Base-by-base conservation (phyloP, 2,888 invertebrate species). In the Tetheella fluctuosa region DNA sequence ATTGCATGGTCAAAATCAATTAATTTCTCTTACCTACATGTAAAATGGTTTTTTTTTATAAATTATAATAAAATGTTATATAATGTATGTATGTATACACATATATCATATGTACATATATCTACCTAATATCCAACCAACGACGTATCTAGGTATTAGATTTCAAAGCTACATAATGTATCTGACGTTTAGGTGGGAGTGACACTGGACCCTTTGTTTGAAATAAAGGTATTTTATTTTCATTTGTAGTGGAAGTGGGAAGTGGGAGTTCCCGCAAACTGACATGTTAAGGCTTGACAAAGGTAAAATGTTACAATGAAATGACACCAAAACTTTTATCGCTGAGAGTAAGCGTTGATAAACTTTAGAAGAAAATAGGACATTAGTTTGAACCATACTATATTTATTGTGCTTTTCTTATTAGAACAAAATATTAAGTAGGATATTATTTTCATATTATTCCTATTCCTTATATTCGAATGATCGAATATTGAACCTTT, bases 271-370 rank as follows among this genome's bases (percentile, higher is more conserved):
- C 20, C 42, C 48, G 48, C 20, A 48, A 48, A 48, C 10, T 48
- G 48, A n/a, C 48, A 48, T 48, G 48, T 48, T 48, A 48, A 20
- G 28, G 23, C 23, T 59, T 54, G 54, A 54, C 34, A n/a, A 15
- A 56, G 59, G 57, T 58, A 13, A 58, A 58, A 25, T 57, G 42
- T 52, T 37, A 55, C 28, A 30, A 25, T 59, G 23, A 56, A 62
- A 62, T 57, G 59, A 42, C 15, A 42, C 42, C 17, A 15, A 2
- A 42, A 48, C 42, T 42, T 48, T 48, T 48, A n/a, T 20, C 17
- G 2, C 20, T 20, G 20, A 48, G n/a, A 48, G 20, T 20, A 20
- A 20, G 2, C 10, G 48, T 7, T 48, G 20, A 2, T 48, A 20
- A 20, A 48, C 20, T 20, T 10, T 20, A 1, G 2, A 48, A 48